A percentile compares a stretch with the other conserved stretches of the same genome.
Evolutionary conservation across 2,113 vertebrate species (phyloP).

Genomic region (Pterocles gutturalis): DNA sequence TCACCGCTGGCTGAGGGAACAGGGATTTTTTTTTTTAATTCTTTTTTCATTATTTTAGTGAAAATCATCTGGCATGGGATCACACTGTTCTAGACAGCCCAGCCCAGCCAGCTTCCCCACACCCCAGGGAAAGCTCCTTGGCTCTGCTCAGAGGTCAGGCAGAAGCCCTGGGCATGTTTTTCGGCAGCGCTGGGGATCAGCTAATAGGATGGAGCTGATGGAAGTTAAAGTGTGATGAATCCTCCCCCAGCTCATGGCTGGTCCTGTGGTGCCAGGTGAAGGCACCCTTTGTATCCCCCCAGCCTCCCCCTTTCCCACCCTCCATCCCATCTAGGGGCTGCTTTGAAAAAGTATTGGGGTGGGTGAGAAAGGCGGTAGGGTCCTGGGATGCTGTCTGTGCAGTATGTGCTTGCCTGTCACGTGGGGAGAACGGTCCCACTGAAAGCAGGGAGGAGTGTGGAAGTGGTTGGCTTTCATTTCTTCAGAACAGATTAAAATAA

Average conservation of each 20-base stretch:
- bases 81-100: background rate
- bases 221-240: background rate
- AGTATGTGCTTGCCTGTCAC: rapidly evolving
- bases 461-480: background rate
- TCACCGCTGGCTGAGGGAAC: background rate
- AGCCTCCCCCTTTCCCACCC: too few relatives aligned
- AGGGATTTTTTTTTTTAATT: background rate
- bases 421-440: background rate
- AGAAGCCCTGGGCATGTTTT: rapidly evolving
- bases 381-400: background rate
- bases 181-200: background rate
- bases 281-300: background rate
- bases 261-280: background rate
- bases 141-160: background rate
- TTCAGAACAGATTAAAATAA: background rate
- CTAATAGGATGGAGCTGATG: background rate
- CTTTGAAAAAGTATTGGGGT: too few relatives aligned
- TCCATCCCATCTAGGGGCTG: too few relatives aligned
- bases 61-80: background rate
- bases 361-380: too few relatives aligned
- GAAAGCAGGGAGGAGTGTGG: background rate
- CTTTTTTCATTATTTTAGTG: background rate
- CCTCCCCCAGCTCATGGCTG: rapidly evolving
- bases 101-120: background rate
- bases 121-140: background rate